Percentiles rank a stretch among this genome's conserved stretches.
Conservation (phyloP, 2,797 vertebrate species). For the Phrynocephalus forsythii region DNA sequence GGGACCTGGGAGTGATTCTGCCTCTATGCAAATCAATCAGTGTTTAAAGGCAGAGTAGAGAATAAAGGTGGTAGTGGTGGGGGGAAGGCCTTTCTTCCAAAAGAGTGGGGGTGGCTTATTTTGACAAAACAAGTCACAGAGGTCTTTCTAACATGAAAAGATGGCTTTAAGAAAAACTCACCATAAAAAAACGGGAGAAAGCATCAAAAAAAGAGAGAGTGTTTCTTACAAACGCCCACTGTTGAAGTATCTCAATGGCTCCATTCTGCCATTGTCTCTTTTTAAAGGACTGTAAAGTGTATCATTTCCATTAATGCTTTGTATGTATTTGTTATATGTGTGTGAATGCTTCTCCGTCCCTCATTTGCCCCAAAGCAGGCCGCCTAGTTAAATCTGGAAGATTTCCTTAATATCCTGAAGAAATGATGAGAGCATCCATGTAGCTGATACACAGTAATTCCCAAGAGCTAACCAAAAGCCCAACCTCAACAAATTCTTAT, state of each 20-base stretch:
- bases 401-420: background rate
- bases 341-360: background rate
- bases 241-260: slow-evolving; percentile 15
- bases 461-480: slow-evolving; percentile 21
- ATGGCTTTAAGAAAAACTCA: slow-evolving; percentile 27
- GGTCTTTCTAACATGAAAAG: slow-evolving; percentile 55
- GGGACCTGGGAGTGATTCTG: slow-evolving; percentile 37
- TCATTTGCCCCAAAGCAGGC: background rate
- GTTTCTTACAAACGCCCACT: slow-evolving; percentile 36
- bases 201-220: slow-evolving; percentile 11
- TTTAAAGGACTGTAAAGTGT: slow-evolving; percentile 40
- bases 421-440: background rate
- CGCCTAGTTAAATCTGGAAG: slow-evolving; percentile 21
- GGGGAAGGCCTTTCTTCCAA: slow-evolving; percentile 15
- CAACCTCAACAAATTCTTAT: background rate
- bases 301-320: slow-evolving; percentile 38
- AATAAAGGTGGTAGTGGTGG: slow-evolving; percentile 10
- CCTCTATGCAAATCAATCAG: slow-evolving; percentile 43
- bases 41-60: slow-evolving; percentile 34
- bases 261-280: slow-evolving; percentile 42
- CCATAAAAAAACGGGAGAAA: slow-evolving; percentile 14
- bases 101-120: slow-evolving; percentile 49
- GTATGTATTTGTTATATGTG: slow-evolving; percentile 1
- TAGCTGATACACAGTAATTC: background rate
- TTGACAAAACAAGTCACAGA: slow-evolving; percentile 68